phyloP scores from a whole-genome alignment of 1,140 invertebrate genomes.

The Campodea augens region DNA sequence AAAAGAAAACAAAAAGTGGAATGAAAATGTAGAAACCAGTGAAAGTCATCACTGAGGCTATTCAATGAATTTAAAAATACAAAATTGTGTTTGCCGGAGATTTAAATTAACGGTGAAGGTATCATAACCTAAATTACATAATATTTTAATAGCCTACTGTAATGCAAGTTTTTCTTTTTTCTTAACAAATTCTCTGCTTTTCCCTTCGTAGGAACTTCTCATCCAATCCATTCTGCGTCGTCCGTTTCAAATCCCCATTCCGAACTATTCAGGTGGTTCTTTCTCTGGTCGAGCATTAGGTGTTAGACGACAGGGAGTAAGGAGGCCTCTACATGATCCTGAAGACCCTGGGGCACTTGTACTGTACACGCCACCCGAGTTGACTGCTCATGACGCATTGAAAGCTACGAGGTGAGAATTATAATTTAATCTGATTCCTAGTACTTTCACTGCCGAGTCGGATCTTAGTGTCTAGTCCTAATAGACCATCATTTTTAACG shows the following conservation, averaged over 20 bases:
- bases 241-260: slow-evolving; percentile 87
- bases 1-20: too few species aligned
- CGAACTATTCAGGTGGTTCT: slow-evolving; percentile 53
- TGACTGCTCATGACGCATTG: slow-evolving; percentile 64
- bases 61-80: neutral
- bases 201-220: slow-evolving; percentile 40
- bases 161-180: slow-evolving; percentile 5
- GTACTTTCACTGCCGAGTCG: too few species aligned
- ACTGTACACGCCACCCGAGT: slow-evolving; percentile 62
- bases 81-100: too few species aligned
- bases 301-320: slow-evolving; percentile 41
- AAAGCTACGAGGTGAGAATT: slow-evolving; percentile 41
- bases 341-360: slow-evolving; percentile 82
- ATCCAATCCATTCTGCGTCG: slow-evolving; percentile 67
- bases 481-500: too few species aligned
- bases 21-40: neutral
- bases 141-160: neutral
- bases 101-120: too few species aligned
- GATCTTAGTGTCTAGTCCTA: too few species aligned
- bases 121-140: neutral
- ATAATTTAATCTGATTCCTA: slow-evolving; percentile 5
- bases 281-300: slow-evolving; percentile 49
- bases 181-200: slow-evolving; percentile 10
- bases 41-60: neutral
- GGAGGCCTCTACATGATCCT: slow-evolving; percentile 77